Evolutionary conservation across 2,113 vertebrate genomes (phyloP).

Genomic region (Vulpes ferrilata): DNA sequence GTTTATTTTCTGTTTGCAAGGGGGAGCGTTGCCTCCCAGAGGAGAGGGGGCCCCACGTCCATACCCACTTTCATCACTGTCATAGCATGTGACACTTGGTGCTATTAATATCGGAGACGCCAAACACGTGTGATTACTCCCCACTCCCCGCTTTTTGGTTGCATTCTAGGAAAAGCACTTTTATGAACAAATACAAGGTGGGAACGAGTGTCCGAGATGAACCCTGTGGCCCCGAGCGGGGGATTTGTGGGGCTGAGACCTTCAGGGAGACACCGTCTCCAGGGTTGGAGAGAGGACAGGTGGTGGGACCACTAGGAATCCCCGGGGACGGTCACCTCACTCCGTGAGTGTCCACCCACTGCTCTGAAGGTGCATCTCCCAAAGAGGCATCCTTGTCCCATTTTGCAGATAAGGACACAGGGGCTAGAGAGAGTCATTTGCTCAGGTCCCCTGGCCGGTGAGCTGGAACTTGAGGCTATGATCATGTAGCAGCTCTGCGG

Average conservation of each 20-base stretch:
- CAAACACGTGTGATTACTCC: slow-evolving; percentile 84
- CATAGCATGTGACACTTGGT: slow-evolving; percentile 85
- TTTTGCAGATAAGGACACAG: background rate
- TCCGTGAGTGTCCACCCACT: fast-evolving
- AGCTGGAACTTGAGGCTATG: background rate
- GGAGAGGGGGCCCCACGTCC: slow-evolving; percentile 86
- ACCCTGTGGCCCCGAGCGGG: background rate
- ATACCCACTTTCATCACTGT: slow-evolving; percentile 89
- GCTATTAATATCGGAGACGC: slow-evolving; percentile 90
- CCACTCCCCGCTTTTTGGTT: slow-evolving; percentile 73
- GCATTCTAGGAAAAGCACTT: slow-evolving; percentile 85
- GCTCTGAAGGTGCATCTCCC: background rate
- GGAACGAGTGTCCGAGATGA: background rate
- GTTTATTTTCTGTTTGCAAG: slow-evolving; percentile 96
- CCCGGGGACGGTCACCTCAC: background rate
- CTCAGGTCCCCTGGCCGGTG: background rate
- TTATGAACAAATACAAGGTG: slow-evolving; percentile 77
- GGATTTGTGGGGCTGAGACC: background rate
- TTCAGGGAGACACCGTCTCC: background rate
- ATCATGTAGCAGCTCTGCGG: background rate
- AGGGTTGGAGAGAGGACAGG: background rate
- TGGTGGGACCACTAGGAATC: fast-evolving
- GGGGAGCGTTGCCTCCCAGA: slow-evolving; percentile 90
- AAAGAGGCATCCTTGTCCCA: fast-evolving
- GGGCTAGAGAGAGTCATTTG: background rate